Conservation (phyloP, 1,140 invertebrate species). For the Bombus difficillimus region DNA sequence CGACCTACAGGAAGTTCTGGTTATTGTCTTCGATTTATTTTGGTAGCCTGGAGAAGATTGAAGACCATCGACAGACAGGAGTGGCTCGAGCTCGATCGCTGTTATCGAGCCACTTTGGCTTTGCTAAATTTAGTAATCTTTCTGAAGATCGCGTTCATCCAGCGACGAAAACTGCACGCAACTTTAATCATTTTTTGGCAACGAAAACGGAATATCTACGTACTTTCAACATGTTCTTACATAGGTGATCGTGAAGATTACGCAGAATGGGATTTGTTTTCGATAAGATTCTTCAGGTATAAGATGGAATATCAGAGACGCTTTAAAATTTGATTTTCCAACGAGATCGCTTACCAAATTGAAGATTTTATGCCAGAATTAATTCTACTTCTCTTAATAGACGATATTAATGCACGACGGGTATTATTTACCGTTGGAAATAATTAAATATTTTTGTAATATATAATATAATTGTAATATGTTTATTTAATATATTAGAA, state of each 20-base stretch:
- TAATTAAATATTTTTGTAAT: too few relatives aligned
- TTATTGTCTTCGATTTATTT: constrained; percentile 34
- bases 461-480: too few relatives aligned
- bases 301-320: not conserved
- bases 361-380: too few relatives aligned
- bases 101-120: constrained; percentile 1
- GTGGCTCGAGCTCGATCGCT: not conserved
- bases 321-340: not conserved
- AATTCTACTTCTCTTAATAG: too few relatives aligned
- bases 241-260: too few relatives aligned
- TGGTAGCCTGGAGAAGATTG: too few relatives aligned
- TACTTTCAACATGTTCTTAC: too few relatives aligned
- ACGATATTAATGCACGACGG: too few relatives aligned
- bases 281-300: not conserved
- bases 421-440: too few relatives aligned
- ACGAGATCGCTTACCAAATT: not conserved
- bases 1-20: not conserved
- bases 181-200: constrained; percentile 13
- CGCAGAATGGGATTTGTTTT: too few relatives aligned
- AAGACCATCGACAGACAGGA: not conserved
- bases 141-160: not conserved
- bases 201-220: too few relatives aligned
- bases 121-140: constrained; percentile 25
- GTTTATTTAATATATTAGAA: too few relatives aligned
- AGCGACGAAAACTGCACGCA: not conserved